Evolutionary conservation across 2,797 vertebrate genomes (phyloP), one percentile per base, ranked within the genome.

Genomic region (Gallinago nigripennis): DNA sequence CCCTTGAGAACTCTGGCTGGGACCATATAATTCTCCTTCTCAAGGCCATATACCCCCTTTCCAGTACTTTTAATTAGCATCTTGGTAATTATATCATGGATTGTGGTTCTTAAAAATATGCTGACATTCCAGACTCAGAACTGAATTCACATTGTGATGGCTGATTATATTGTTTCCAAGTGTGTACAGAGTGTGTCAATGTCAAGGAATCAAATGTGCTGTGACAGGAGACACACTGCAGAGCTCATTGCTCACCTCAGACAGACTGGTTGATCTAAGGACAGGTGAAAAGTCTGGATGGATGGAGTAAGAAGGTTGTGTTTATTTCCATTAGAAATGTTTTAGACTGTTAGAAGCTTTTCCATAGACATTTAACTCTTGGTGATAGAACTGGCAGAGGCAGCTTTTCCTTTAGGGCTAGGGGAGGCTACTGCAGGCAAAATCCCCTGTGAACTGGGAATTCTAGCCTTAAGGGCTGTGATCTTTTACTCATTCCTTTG

Each of bases 191-290:
- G 31, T 39, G 39, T 72, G 51, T 90, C 92, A 84, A 24, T n/a
- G 70, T 79, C 77, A 92, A 73, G 81, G 86, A 94, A 88, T 63
- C n/a, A 86, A 88, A 95, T 39, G 43, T 53, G 56, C 28, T 82
- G 56, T 90, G 86, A 90, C 70, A 82, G 66, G 10, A 93, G 56
- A 94, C 35, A 60, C 48, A 41, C 21, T 69, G 63, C 66, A 88
- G 51, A 83, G 61, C 51, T 73, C 60, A 27, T 31, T 72, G 86
- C 28, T 88, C 0, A 0, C 46, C 54, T 92, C 0, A 0, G 65
- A 76, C 43, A 88, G 54, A 45, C 14, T 35, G 68, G 25, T 17
- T 73, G 50, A 56, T 82, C 46, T 48, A 72, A 92, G 54, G n/a
- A 76, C 82, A 93, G 86, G 70, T 79, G 43, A 88, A 90, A 72